Percentiles rank a stretch among this genome's conserved stretches.
These are phyloP conservation scores for Apocheima hispidaria DNA, from an alignment of 2,888 invertebrate genomes.

Conservation along the genomic window DNA sequence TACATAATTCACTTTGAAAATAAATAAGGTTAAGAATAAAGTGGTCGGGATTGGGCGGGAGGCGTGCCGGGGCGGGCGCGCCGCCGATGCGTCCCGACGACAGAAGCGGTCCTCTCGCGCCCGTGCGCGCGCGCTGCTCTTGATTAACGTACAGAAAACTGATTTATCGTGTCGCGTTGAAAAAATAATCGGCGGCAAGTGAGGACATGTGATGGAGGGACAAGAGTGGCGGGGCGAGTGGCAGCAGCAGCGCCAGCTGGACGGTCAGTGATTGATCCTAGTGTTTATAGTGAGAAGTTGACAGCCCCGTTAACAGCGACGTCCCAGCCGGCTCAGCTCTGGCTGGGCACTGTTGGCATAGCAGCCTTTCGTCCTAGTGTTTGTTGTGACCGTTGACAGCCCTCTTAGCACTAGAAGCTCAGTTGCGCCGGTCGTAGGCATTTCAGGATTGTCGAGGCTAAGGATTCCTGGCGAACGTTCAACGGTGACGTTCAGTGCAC, in stretches of 20 bases:
- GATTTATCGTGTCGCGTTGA: conserved; percentile 85
- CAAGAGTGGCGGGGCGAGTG: conserved; percentile 83
- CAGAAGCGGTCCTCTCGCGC: conserved; percentile 88
- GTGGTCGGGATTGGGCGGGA: conserved; percentile 63
- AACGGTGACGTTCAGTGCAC: neutral
- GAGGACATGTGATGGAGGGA: conserved; percentile 83
- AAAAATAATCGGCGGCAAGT: conserved; percentile 77
- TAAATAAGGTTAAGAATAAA: conserved; percentile 62
- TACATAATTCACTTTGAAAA: conserved; percentile 68
- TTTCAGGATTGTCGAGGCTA: neutral
- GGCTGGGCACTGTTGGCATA: neutral
- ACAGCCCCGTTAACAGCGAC: conserved; percentile 22
- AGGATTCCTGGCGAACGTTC: neutral
- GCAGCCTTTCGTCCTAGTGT: neutral
- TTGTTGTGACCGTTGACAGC: neutral
- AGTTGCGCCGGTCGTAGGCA: neutral
- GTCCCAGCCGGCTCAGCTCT: neutral
- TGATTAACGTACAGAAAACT: conserved; percentile 80
- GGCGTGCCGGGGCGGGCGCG: conserved; percentile 63
- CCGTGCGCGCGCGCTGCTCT: conserved; percentile 72
- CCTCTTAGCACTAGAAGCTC: neutral
- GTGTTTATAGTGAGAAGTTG: conserved; percentile 46
- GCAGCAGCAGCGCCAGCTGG: conserved; percentile 77
- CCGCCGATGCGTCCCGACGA: conserved; percentile 90
- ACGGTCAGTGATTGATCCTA: conserved; percentile 75